Percentiles rank a stretch among this genome's conserved stretches.
Conservation (phyloP, 2,113 vertebrate species). For the Myrmophylax atrothorax region DNA sequence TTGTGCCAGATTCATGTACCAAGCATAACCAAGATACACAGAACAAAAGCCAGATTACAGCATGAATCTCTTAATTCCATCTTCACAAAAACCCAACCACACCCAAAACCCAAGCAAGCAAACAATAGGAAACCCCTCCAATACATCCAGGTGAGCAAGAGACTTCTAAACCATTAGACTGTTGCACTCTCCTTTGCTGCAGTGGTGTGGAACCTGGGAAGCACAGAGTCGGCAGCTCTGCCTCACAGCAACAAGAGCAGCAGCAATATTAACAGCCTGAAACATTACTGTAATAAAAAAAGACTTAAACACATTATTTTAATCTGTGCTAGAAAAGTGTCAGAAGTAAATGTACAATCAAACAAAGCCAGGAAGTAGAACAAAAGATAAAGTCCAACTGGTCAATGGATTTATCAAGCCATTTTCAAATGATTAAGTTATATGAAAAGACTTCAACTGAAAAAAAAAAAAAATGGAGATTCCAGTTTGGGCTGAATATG, state of each 20-base stretch:
- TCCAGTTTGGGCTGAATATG: neutral
- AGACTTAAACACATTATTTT: neutral
- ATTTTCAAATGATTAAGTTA: neutral
- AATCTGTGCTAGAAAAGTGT: neutral
- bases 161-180: neutral
- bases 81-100: neutral
- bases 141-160: neutral
- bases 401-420: neutral
- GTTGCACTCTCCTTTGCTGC: neutral
- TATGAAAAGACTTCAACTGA: neutral
- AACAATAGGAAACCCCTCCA: neutral
- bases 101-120: neutral
- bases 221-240: neutral
- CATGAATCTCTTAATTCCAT: neutral
- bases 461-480: neutral
- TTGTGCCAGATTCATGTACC: neutral
- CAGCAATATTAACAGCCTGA: neutral
- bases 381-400: neutral
- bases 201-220: neutral
- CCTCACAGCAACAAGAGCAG: neutral
- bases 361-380: neutral
- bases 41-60: neutral
- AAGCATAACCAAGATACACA: neutral
- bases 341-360: neutral
- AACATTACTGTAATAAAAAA: neutral